Evolutionary conservation across 2,113 vertebrate species (phyloP).

Genomic region (Panthera leo): DNA sequence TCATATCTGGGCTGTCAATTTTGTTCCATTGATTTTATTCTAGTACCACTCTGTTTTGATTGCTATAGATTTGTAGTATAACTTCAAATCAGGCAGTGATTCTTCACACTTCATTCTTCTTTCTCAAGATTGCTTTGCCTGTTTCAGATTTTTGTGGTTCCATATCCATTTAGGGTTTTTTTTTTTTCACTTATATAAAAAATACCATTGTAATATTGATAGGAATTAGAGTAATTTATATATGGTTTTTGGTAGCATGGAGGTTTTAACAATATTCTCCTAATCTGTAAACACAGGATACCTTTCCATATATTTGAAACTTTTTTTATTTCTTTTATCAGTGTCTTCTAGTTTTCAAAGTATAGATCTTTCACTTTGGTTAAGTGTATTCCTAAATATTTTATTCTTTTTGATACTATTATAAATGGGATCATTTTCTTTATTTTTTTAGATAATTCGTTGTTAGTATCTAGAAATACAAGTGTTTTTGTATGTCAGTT

Average conservation of each 20-base stretch:
- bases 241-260: neutral
- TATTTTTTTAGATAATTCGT: neutral
- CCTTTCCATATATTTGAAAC: neutral
- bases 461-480: neutral
- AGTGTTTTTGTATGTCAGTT: neutral
- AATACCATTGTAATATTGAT: neutral
- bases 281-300: neutral
- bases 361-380: neutral
- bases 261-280: neutral
- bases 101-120: neutral
- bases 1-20: neutral
- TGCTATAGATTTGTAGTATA: neutral
- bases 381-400: neutral
- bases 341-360: neutral
- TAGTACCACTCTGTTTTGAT: neutral
- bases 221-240: neutral
- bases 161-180: neutral
- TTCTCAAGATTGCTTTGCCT: neutral
- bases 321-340: neutral
- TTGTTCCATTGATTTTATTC: neutral
- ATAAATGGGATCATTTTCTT: neutral
- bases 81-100: neutral
- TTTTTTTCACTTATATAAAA: neutral
- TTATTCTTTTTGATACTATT: neutral
- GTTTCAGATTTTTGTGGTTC: neutral